These are phyloP conservation scores for Trichomalopsis sarcophagae DNA, from an alignment of 1,140 invertebrate genomes.

Conservation along the genomic window DNA sequence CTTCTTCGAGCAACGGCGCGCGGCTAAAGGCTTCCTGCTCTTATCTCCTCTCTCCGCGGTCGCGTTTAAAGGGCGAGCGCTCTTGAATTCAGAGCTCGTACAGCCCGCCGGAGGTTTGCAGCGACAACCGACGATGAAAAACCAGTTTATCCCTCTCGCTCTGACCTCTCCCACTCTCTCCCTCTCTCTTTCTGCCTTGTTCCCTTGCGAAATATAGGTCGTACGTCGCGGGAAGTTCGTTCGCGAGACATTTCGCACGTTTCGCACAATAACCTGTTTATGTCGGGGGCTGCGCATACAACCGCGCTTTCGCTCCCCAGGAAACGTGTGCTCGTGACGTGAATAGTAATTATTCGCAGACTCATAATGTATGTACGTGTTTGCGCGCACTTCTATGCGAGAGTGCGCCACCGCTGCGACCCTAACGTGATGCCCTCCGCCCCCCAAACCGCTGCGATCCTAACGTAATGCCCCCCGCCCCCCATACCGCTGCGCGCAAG, in stretches of 20 bases:
- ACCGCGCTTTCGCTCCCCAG: neutral
- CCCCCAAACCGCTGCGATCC: neutral
- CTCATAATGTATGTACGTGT: neutral
- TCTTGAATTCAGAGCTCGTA: neutral
- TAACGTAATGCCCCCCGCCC: no score
- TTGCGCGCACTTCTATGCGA: neutral
- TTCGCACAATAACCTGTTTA: slow-evolving; percentile 37
- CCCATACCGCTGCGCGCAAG: neutral
- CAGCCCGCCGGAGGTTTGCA: neutral
- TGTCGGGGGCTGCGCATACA: neutral
- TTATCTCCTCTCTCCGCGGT: neutral
- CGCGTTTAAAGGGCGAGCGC: neutral
- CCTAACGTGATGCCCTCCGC: neutral
- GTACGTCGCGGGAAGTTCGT: slow-evolving; percentile 3
- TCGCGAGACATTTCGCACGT: slow-evolving; percentile 30
- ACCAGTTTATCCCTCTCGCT: neutral
- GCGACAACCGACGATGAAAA: neutral
- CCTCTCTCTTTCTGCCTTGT: neutral
- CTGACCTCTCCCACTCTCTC: neutral
- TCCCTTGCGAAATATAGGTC: slow-evolving; percentile 20
- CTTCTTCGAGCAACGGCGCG: neutral
- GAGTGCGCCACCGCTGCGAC: neutral
- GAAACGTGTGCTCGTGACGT: slow-evolving; percentile 31
- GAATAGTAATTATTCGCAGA: slow-evolving; percentile 35
- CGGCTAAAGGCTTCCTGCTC: neutral